Conservation (phyloP, 2,113 vertebrate genomes). For the Xiphophorus couchianus region DNA sequence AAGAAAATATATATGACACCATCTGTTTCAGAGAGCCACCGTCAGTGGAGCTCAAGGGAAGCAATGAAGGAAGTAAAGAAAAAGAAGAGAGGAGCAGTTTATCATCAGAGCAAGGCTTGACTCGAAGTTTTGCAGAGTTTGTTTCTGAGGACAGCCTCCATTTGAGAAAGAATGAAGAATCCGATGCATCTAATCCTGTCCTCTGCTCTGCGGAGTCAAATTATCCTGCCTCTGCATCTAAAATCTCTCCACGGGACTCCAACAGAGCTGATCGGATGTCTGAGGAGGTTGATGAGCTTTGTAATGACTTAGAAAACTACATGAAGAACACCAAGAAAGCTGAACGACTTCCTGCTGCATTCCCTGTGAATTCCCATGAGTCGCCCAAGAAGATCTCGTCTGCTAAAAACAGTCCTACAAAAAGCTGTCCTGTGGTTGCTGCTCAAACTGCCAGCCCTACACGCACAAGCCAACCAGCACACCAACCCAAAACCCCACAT, state of each 20-base stretch:
- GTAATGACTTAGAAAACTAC: slow-evolving; percentile 98
- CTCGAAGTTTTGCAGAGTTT: slow-evolving; percentile 76
- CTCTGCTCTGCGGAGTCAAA: slow-evolving; percentile 74
- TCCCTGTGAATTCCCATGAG: slow-evolving; percentile 83
- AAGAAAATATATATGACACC: slow-evolving; percentile 94
- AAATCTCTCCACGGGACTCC: slow-evolving; percentile 77
- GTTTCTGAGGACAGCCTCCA: slow-evolving; percentile 90
- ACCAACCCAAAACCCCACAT: slow-evolving; percentile 61
- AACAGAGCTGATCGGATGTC: slow-evolving; percentile 86
- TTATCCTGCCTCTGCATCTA: slow-evolving; percentile 78
- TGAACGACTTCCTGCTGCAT: slow-evolving; percentile 90
- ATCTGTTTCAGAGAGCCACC: slow-evolving; percentile 84
- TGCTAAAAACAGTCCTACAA: slow-evolving; percentile 52
- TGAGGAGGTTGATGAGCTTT: slow-evolving; percentile 94
- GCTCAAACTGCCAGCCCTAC: slow-evolving; percentile 23
- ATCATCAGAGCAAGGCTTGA: slow-evolving; percentile 82
- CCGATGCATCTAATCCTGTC: slow-evolving; percentile 43
- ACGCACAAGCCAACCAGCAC: slow-evolving; percentile 59
- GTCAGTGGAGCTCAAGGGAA: slow-evolving; percentile 47
- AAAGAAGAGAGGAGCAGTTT: slow-evolving; percentile 64
- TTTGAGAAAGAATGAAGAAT: slow-evolving; percentile 82
- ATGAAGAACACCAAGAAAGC: slow-evolving; percentile 95
- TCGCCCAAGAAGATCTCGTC: slow-evolving; percentile 44
- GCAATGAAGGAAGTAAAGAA: slow-evolving; percentile 56
- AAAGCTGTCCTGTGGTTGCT: slow-evolving; percentile 26